These are phyloP conservation scores for Beris morrisii DNA, from an alignment of 2,888 invertebrate species.

Conservation along the genomic window DNA sequence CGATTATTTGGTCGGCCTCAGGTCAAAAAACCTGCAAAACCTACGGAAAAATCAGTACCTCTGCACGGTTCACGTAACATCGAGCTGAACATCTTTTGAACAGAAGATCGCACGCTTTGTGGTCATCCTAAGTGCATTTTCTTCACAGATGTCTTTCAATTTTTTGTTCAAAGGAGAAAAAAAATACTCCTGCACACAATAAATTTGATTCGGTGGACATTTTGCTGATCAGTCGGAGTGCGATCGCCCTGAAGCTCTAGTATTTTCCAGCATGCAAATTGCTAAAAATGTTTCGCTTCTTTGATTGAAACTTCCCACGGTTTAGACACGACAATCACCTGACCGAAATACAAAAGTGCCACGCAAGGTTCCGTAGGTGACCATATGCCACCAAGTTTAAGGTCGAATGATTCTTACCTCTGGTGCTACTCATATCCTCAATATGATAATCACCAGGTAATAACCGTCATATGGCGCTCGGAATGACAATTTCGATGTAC, in stretches of 20 bases:
- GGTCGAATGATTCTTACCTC: conserved; percentile 17
- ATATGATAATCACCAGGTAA: conserved; percentile 26
- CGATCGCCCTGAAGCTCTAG: no score
- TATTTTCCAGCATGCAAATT: no score
- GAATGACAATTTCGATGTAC: conserved; percentile 11
- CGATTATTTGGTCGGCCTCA: conserved; percentile 37
- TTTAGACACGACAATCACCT: no score
- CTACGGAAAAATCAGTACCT: conserved; percentile 1
- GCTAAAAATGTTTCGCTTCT: no score
- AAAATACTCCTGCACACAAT: conserved; percentile 2
- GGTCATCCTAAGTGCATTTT: conserved; percentile 26
- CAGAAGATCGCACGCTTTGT: conserved; percentile 32
- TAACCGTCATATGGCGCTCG: conserved; percentile 28
- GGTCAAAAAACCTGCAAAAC: conserved; percentile 13
- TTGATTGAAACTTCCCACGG: no score
- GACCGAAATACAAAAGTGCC: no score
- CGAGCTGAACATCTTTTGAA: conserved; percentile 5
- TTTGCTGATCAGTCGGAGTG: no score
- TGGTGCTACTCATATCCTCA: conserved; percentile 10
- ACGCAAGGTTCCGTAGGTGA: no score
- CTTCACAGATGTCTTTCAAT: conserved; percentile 22
- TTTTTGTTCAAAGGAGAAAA: conserved; percentile 4
- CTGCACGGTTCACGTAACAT: conserved; percentile 22
- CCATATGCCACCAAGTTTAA: conserved; percentile 27
- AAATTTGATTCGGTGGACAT: conserved; percentile 21